phyloP scores from a whole-genome alignment of 2,113 vertebrate species.

The Sigmodon hispidus region DNA sequence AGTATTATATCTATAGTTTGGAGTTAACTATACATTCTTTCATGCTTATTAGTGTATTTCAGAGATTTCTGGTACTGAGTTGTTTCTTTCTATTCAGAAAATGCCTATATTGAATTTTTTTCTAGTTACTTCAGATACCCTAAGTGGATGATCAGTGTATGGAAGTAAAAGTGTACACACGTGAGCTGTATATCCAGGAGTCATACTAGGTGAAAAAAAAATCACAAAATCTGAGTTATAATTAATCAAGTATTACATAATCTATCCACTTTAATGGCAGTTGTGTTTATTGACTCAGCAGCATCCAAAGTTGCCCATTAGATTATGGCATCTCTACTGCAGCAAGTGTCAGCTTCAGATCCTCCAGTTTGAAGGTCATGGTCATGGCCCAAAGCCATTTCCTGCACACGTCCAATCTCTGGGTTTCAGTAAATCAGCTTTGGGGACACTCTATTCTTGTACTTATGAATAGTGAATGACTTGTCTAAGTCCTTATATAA shows the following conservation, averaged over 20 bases:
- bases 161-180: neutral
- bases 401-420: constrained; percentile 59
- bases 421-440: constrained; percentile 62
- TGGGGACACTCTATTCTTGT: constrained; percentile 63
- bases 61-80: neutral
- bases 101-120: neutral
- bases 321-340: constrained; percentile 84
- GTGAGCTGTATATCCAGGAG: neutral
- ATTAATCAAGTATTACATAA: constrained; percentile 77
- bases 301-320: constrained; percentile 85
- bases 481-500: constrained; percentile 62
- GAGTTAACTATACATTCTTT: neutral
- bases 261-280: constrained; percentile 83
- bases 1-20: neutral
- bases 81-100: neutral
- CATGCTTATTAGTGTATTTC: neutral
- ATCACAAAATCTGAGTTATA: constrained; percentile 50
- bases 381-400: constrained; percentile 68
- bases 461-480: constrained; percentile 71
- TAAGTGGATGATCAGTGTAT: neutral
- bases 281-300: constrained; percentile 85
- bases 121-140: neutral
- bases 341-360: constrained; percentile 45
- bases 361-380: constrained; percentile 70
- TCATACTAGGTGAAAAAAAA: neutral